Percentiles rank a stretch among this genome's conserved stretches.
Evolutionary conservation across 2,888 invertebrate genomes (phyloP).

Genomic region (Diploptera punctata): DNA sequence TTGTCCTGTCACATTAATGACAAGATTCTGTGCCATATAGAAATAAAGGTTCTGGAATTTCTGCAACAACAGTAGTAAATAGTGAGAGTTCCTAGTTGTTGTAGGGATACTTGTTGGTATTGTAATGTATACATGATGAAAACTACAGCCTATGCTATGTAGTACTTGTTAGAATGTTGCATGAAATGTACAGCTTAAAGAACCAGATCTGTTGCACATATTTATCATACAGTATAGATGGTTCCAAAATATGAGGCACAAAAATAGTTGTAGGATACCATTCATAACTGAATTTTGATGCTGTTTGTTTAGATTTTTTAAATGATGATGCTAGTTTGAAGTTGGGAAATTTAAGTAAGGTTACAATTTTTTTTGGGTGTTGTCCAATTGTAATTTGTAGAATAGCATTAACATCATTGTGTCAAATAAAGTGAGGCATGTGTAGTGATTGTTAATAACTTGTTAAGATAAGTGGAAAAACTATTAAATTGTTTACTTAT

Average conservation of each 20-base stretch:
- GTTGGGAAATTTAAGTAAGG: constrained; percentile 1
- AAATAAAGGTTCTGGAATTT: background rate
- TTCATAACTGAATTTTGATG: constrained; percentile 7
- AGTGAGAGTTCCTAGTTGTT: constrained; percentile 14
- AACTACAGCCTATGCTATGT: background rate
- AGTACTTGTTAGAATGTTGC: background rate
- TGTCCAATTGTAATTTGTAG: background rate
- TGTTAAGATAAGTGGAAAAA: background rate
- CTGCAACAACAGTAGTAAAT: background rate
- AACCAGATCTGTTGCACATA: background rate
- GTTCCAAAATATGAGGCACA: background rate
- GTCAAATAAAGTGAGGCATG: background rate
- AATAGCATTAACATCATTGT: background rate
- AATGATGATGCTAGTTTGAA: background rate
- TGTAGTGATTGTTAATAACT: background rate
- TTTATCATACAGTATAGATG: background rate
- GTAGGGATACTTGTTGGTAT: background rate
- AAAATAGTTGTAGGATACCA: background rate
- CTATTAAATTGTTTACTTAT: background rate
- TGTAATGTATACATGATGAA: background rate
- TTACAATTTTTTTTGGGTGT: constrained; percentile 6
- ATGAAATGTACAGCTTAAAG: background rate
- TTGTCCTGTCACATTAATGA: background rate
- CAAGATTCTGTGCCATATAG: background rate
- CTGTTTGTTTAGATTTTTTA: background rate